These are phyloP conservation scores for Cepaea nemoralis DNA, from an alignment of 1,140 invertebrate species.

Conservation along the genomic window DNA sequence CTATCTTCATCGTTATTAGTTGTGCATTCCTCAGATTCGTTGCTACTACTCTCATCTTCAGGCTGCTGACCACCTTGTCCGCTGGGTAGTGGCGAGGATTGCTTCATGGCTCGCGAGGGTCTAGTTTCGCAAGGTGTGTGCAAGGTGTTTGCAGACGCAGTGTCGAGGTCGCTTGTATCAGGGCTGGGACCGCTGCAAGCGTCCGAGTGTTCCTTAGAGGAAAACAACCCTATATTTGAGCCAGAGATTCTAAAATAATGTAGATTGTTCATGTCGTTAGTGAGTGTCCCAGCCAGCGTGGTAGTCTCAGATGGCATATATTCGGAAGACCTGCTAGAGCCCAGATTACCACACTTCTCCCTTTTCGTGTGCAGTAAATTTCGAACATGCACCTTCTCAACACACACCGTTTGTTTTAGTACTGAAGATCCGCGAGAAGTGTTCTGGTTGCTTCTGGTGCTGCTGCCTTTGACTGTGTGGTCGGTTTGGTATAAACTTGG, in stretches of 20 bases:
- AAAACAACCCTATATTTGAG: neutral
- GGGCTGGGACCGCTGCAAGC: too few species aligned
- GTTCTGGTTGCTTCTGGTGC: neutral
- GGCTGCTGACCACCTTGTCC: neutral
- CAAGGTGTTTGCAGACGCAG: too few species aligned
- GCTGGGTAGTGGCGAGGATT: too few species aligned
- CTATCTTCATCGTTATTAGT: neutral
- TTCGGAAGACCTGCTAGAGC: slow-evolving; percentile 8
- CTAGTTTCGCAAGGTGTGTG: too few species aligned
- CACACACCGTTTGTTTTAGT: slow-evolving; percentile 9
- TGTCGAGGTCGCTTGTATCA: too few species aligned
- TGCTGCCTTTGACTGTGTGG: neutral
- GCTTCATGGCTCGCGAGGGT: too few species aligned
- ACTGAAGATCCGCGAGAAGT: neutral
- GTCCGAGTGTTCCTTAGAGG: neutral
- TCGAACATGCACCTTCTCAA: slow-evolving; percentile 24
- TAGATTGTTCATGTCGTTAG: neutral
- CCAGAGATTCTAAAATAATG: neutral
- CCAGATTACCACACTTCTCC: slow-evolving; percentile 15
- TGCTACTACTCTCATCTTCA: neutral
- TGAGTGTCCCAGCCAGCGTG: neutral
- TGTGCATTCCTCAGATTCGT: neutral
- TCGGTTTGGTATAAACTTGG: neutral
- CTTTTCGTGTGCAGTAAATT: slow-evolving; percentile 24
- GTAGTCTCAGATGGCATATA: neutral